These are phyloP conservation scores for Caenorhabditis macrosperma DNA, from an alignment of 2,888 invertebrate genomes.

Conservation along the genomic window DNA sequence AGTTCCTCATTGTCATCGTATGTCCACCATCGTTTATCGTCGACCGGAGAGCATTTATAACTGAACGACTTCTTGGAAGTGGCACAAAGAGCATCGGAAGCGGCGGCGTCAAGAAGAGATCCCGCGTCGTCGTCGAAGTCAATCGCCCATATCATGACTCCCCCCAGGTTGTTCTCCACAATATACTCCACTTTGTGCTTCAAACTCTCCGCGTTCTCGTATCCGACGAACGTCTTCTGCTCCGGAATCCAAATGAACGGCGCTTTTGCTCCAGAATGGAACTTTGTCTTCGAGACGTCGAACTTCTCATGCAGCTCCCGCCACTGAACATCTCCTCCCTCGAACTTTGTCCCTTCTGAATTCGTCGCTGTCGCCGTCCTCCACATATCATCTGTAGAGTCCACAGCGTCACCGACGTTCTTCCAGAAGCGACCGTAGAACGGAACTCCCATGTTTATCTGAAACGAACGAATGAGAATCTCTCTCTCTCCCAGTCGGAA, in stretches of 20 bases:
- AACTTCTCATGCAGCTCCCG: constrained; percentile 62
- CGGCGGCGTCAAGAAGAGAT: constrained; percentile 69
- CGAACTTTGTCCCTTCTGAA: constrained; percentile 65
- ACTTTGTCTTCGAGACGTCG: constrained; percentile 53
- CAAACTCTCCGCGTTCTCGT: constrained; percentile 76
- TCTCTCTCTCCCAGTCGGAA: not conserved
- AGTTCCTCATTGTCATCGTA: constrained; percentile 75
- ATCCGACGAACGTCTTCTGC: constrained; percentile 74
- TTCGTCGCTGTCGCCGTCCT: constrained; percentile 71
- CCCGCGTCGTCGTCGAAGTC: constrained; percentile 77
- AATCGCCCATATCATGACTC: constrained; percentile 80
- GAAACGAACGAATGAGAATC: not conserved
- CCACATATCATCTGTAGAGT: constrained; percentile 78
- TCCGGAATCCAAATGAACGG: constrained; percentile 74
- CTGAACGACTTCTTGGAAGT: constrained; percentile 42
- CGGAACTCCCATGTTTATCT: constrained; percentile 79
- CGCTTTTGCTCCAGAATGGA: constrained; percentile 72
- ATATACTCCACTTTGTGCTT: constrained; percentile 75
- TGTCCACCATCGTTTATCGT: constrained; percentile 80
- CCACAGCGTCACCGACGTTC: constrained; percentile 77
- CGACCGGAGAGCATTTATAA: constrained; percentile 76
- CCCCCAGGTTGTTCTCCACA: constrained; percentile 74
- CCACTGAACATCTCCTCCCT: constrained; percentile 77
- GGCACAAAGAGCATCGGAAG: constrained; percentile 38
- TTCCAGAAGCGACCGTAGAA: constrained; percentile 79